Base-by-base conservation (phyloP, 2,888 invertebrate species). In the Agriopis marginaria region DNA sequence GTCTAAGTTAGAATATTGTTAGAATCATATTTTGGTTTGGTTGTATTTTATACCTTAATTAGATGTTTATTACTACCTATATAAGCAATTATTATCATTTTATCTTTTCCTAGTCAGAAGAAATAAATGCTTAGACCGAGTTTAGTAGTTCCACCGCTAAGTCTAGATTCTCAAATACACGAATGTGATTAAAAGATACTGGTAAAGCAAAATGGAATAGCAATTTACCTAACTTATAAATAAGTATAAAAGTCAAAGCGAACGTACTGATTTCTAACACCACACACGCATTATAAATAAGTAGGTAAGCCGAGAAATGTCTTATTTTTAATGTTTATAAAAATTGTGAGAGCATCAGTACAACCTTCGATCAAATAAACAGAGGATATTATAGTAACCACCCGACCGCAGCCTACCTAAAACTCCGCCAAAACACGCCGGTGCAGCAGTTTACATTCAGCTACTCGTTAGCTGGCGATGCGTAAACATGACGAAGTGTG, bases 251-350 rank as follows among this genome's bases (percentile, higher is more conserved):
- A 44, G 32, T 32, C 32, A 32, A 55, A 11, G 23, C 55, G 17
- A 64, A 64, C 0, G 53, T 40, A 54, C 49, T 66, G 53, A 66
- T 40, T 54, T 56, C 50, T 50, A 62, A 63, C 39, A 59, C 42
- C 53, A 67, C 59, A 54, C n/a, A 23, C 40, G 44, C 51, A 17
- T 60, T 39, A 40, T 56, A 50, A 58, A 63, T 66, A 68, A 69
- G 71, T 68, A 62, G 12, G 53, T 62, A 62, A 53, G 69, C 79
- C 79, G 75, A 77, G 79, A 79, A 78, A 77, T 77, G 77, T 77
- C 77, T 77, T 77, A 77, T 75, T 75, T 66, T 58, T n/a, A 66
- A 69, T 58, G 47, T 67, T 49, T 69, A 62, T 55, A 63, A 45
- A 17, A 45, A 55, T 70, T 69, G 53, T 56, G 42, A 62, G 53